These are phyloP conservation scores for Formica exsecta DNA, from an alignment of 1,140 invertebrate genomes.

Conservation along the genomic window DNA sequence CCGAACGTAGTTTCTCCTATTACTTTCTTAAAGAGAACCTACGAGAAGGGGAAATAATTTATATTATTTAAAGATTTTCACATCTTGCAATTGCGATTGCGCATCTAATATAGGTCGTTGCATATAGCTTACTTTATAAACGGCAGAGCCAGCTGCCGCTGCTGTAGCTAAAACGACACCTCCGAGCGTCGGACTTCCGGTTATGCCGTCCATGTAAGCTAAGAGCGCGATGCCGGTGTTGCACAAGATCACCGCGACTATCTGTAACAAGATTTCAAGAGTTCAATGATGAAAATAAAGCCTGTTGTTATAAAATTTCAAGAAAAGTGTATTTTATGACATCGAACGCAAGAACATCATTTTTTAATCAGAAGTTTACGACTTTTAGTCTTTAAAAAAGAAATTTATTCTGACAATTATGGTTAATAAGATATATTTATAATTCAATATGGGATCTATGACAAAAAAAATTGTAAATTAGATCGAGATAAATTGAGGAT, in stretches of 20 bases:
- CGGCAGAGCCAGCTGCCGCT: constrained; percentile 95
- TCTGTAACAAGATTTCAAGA: constrained; percentile 87
- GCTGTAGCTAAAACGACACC: constrained; percentile 96
- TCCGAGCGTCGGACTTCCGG: constrained; percentile 94
- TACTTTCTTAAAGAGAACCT: constrained; percentile 96
- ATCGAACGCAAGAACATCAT: background rate
- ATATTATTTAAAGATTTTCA: constrained; percentile 5
- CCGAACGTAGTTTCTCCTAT: constrained; percentile 96
- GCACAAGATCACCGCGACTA: constrained; percentile 97
- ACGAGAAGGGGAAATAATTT: constrained; percentile 52
- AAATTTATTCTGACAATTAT: no score
- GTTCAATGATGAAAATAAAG: constrained; percentile 17
- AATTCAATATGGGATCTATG: no score
- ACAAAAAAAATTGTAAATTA: no score
- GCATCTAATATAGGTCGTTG: background rate
- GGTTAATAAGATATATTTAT: no score
- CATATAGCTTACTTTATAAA: constrained; percentile 93
- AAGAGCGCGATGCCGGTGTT: constrained; percentile 97
- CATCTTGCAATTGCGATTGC: background rate
- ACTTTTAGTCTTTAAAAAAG: no score
- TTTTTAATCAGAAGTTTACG: background rate
- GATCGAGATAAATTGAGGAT: no score
- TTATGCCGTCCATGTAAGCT: constrained; percentile 98
- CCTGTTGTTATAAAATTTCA: background rate
- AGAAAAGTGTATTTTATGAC: background rate